Base-by-base conservation (phyloP, 2,888 invertebrate species). In the Elmis aenea region DNA sequence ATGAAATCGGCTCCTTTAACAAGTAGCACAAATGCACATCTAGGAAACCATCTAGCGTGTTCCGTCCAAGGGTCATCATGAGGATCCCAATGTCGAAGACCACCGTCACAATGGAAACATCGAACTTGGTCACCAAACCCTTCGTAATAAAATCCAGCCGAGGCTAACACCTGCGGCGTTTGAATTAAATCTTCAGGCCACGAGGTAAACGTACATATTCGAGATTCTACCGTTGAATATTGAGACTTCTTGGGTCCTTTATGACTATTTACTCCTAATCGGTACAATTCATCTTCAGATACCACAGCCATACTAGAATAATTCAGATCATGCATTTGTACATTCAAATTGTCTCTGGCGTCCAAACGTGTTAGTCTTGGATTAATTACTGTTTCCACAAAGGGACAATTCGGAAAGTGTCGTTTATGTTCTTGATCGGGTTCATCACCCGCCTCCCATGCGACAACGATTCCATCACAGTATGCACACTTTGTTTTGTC, bases 21-120 rank as follows among this genome's bases (percentile, higher is more conserved):
- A 34, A 91, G 74, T 37, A 78, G 69, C 10, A 96, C 79, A 64
- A 83, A 95, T 5, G 82, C 83, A 66, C 95, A 96, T 58, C 79
- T 77, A 0, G 91, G 85, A 73, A 91, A 94, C 92, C 92, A 95
- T 54, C 83, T 77, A 6, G 91, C 92, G 69, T 96, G 96, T 61
- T 95, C 95, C 33, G 80, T 76, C 93, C 94, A 95, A 1, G 93
- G 92, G 59, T 86, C 85, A 65, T 95, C 95, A 10, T 81, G 80
- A 21, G 81, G 77, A 64, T 91, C 86, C 95, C 95, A 96, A 60
- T 85, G 84, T 48, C 86, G 77, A 27, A 96, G 71, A 0, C 93
- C 92, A 24, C 93, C 93, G 65, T 91, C 91, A 67, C 96, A 96
- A 69, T 90, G 89, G 70, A 93, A 95, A 66, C 95, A 96, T 35